Percentiles rank a stretch among this genome's conserved stretches.
These are phyloP conservation scores for Parasteatoda lunata DNA, from an alignment of 2,888 invertebrate genomes.

Conservation along the genomic window DNA sequence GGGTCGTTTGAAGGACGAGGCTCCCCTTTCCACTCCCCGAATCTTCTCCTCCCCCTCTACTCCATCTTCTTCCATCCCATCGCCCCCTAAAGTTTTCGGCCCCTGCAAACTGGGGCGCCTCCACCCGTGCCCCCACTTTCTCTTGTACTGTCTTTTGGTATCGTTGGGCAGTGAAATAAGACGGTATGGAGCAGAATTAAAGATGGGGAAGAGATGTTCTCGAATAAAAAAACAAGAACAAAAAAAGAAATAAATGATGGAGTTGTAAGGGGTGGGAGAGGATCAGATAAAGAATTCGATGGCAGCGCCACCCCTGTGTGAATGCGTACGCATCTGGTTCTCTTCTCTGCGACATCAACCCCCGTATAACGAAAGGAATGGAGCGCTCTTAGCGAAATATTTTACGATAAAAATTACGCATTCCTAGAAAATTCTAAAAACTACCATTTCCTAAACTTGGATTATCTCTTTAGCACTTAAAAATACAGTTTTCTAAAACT, in stretches of 20 bases:
- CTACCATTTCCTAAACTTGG: no score
- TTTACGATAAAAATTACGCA: conserved; percentile 5
- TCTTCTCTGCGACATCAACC: conserved; percentile 59
- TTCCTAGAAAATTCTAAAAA: not conserved
- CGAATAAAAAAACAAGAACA: conserved; percentile 7
- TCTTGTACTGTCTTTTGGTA: not conserved
- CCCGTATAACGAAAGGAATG: conserved; percentile 3
- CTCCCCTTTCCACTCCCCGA: conserved; percentile 16
- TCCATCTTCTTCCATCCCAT: conserved; percentile 29
- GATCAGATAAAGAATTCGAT: conserved; percentile 56
- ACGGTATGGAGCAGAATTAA: conserved; percentile 20
- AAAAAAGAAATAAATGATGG: conserved; percentile 20
- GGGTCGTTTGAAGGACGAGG: conserved; percentile 67
- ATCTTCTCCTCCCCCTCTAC: not conserved
- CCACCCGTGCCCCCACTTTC: not conserved
- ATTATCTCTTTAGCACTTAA: no score
- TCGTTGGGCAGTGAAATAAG: not conserved
- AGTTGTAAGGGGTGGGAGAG: conserved; percentile 11
- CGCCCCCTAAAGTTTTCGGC: conserved; percentile 20
- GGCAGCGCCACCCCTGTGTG: conserved; percentile 47
- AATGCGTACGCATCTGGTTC: conserved; percentile 37
- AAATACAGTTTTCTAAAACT: no score
- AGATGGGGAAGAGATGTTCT: conserved; percentile 27
- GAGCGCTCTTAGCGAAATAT: conserved; percentile 12
- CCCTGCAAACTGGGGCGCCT: conserved; percentile 3